These are phyloP conservation scores for Plusia festucae DNA, from an alignment of 2,888 invertebrate species.

Conservation along the genomic window DNA sequence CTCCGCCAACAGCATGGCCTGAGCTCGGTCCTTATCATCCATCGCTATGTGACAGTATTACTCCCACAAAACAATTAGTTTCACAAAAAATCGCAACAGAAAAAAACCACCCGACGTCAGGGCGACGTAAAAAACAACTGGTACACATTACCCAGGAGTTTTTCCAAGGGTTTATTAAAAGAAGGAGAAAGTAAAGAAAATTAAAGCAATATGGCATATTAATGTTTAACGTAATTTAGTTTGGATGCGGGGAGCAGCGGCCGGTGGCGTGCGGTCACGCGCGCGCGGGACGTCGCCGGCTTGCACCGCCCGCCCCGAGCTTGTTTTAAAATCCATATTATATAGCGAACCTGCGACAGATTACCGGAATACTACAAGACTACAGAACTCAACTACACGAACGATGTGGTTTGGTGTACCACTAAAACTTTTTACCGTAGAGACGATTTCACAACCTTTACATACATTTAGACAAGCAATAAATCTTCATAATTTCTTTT, in stretches of 20 bases:
- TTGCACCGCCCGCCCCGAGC: slow-evolving; percentile 61
- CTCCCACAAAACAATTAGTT: slow-evolving; percentile 55
- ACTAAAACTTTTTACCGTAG: not conserved
- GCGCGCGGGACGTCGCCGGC: slow-evolving; percentile 65
- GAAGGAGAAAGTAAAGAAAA: slow-evolving; percentile 86
- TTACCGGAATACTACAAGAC: slow-evolving; percentile 14
- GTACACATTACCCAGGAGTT: slow-evolving; percentile 79
- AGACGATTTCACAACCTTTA: too few species aligned
- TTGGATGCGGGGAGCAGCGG: slow-evolving; percentile 72
- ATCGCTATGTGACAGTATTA: slow-evolving; percentile 65
- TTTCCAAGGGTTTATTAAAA: slow-evolving; percentile 87
- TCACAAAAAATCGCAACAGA: slow-evolving; percentile 62
- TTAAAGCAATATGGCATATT: slow-evolving; percentile 88
- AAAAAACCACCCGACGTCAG: slow-evolving; percentile 82
- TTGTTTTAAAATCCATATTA: slow-evolving; percentile 52
- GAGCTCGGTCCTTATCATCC: slow-evolving; percentile 70
- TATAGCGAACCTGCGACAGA: slow-evolving; percentile 45
- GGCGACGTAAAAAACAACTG: slow-evolving; percentile 87
- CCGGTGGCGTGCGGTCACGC: slow-evolving; percentile 80
- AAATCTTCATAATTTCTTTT: too few species aligned
- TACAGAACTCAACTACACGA: slow-evolving; percentile 21
- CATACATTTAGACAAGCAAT: too few species aligned
- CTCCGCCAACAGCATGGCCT: slow-evolving; percentile 79
- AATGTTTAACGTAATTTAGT: slow-evolving; percentile 87
- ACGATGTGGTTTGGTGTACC: not conserved